Base-by-base conservation (phyloP, 2,797 vertebrate species). In the Pseudochirops cupreus region DNA sequence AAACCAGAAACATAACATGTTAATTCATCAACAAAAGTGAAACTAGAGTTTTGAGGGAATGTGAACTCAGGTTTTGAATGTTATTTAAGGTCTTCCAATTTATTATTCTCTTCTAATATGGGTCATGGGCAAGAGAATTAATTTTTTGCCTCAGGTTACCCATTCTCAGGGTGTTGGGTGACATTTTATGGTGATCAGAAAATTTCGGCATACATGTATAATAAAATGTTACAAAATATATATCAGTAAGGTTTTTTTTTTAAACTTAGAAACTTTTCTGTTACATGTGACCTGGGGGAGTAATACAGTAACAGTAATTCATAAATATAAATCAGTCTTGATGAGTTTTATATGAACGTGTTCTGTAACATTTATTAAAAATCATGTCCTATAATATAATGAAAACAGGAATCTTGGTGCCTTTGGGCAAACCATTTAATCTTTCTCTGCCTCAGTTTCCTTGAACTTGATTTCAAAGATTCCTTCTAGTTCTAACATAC, bases 401-500 rank as follows among this genome's bases (percentile, higher is more conserved):
- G 93, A 97, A 91, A 92, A 12, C 55, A 74, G 24, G 93, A 92
- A 96, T 82, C 94, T 6, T 92, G 96, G 59, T 97, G 94, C 94
- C 46, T 95, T 31, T 94, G 67, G 95, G 93, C 95, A 96, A 96
- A 87, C 96, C 94, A 90, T 90, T 90, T 92, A 92, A 67, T 90
- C 89, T 97, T 59, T 97, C 54, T 93, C 94, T 56, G 82, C 56
- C 10, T 94, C 39, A 56, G 55, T 97, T 96, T 97, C 92, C 74
- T 92, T 95, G 91, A 93, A 94, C n/a, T 57, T 56, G 95, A 92
- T 95, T 98, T 96, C 57, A 91, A 62, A 94, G 58, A 87, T 28
- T 46, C 74, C 1, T 87, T 50, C 39, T 50, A 26, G 10, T 50
- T 87, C 39, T 87, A 11, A 87, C 24, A 87, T 39, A 11, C 53